Base-by-base conservation (phyloP, 2,888 invertebrate genomes). In the Xestia xanthographa region DNA sequence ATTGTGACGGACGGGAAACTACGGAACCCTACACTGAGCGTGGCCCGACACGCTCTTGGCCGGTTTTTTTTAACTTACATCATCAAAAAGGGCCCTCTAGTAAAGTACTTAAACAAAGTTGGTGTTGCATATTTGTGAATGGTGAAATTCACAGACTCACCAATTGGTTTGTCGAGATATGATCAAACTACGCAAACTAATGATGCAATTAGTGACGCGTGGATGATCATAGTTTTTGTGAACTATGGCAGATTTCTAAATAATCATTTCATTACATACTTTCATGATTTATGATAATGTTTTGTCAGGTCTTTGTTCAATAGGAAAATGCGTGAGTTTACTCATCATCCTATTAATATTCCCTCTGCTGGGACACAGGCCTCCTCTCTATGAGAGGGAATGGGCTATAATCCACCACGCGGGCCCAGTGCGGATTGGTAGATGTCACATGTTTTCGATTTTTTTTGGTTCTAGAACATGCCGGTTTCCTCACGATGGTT, bases 171-270 rank as follows among this genome's bases (percentile, higher is more conserved):
- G 29, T 50, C 11, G 26, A 63, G 53, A 75, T 62, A 75, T 14
- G 43, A 66, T 62, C 60, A 50, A 48, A 45, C 20, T 29, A 26
- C 45, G n/a, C 20, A 50, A 56, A 56, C 22, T 45, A 56, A 77
- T 62, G n/a, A 63, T 63, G 34, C 22, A 62, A 62, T 83, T 62
- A 66, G 60, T 77, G 11, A 62, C 50, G 69, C 78, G 56, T 72
- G 72, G 66, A 62, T 56, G 72, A 78, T 43, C 62, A 58, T 29
- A 43, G 26, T 75, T 43, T 56, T 58, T 71, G 50, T 67, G 22
- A 34, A 48, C 41, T 14, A 53, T 45, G 43, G 17, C 34, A 66
- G 78, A 69, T 83, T 69, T 81, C 72, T 72, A 83, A 41, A 77
- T 72, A 60, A 80, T 68, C 6, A 70, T 34, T 66, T 60, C 4